Percentiles rank a stretch among this genome's conserved stretches.
Evolutionary conservation across 2,113 vertebrate genomes (phyloP).

Genomic region (Scortum barcoo): DNA sequence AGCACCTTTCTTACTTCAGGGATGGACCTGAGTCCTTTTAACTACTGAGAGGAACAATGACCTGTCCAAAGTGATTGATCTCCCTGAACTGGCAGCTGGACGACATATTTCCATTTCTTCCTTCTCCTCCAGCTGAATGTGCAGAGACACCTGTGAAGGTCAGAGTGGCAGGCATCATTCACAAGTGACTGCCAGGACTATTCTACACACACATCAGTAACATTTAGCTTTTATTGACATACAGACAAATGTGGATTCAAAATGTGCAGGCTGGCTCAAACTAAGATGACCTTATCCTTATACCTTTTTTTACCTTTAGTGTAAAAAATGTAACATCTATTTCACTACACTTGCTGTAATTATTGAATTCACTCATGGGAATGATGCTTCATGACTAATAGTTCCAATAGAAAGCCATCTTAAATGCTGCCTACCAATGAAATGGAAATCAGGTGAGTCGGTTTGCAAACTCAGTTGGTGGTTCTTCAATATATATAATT

Average conservation of each 20-base stretch:
- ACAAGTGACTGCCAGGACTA: slow-evolving; percentile 35
- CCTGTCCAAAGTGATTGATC: slow-evolving; percentile 77
- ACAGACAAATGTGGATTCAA: neutral
- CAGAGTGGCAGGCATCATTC: slow-evolving; percentile 61
- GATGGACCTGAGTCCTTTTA: slow-evolving; percentile 66
- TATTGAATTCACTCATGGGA: neutral
- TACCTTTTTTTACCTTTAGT: neutral
- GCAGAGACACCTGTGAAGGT: slow-evolving; percentile 68
- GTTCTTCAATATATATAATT: too few species aligned
- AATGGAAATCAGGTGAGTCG: neutral
- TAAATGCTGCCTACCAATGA: too few species aligned
- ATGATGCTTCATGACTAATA: neutral
- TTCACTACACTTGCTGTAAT: neutral
- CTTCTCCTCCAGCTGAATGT: slow-evolving; percentile 37
- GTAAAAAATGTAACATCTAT: neutral
- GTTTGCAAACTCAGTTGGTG: too few species aligned
- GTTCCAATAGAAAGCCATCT: too few species aligned
- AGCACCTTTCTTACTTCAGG: slow-evolving; percentile 58
- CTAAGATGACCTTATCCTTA: slow-evolving; percentile 1
- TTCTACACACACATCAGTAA: slow-evolving; percentile 27
- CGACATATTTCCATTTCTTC: slow-evolving; percentile 67
- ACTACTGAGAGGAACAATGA: slow-evolving; percentile 72
- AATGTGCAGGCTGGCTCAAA: neutral
- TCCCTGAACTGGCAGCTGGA: slow-evolving; percentile 67
- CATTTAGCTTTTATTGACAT: slow-evolving; percentile 11